These are phyloP conservation scores for Lerista edwardsae DNA, from an alignment of 2,797 vertebrate species.

Conservation along the genomic window DNA sequence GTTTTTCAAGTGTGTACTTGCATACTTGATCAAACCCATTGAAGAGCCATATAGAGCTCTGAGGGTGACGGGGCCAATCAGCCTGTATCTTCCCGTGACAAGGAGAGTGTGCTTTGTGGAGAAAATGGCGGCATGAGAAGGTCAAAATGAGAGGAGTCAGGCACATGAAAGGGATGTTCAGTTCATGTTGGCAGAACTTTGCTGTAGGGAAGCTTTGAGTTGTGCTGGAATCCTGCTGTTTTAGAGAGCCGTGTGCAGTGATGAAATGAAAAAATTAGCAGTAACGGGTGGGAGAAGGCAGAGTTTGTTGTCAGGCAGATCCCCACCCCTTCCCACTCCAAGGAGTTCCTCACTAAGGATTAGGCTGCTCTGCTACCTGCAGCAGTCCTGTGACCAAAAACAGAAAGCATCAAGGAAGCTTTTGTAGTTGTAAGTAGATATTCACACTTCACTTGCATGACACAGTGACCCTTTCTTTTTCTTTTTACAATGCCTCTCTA, in stretches of 20 bases:
- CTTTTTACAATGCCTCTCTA: slow-evolving; percentile 2
- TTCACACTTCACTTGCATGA: slow-evolving; percentile 22
- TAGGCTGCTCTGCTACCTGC: slow-evolving; percentile 7
- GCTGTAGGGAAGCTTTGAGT: slow-evolving; percentile 60
- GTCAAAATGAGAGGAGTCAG: slow-evolving; percentile 52
- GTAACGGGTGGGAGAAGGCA: slow-evolving; percentile 37
- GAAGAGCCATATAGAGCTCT: slow-evolving; percentile 55
- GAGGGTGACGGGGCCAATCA: slow-evolving; percentile 63
- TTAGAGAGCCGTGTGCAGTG: slow-evolving; percentile 31
- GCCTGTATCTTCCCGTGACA: slow-evolving; percentile 55
- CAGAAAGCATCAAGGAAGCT: slow-evolving; percentile 7
- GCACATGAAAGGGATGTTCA: neutral
- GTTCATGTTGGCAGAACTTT: slow-evolving; percentile 52
- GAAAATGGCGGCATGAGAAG: slow-evolving; percentile 44
- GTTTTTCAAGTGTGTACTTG: slow-evolving; percentile 71
- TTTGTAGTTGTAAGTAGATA: slow-evolving; percentile 10
- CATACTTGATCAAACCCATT: slow-evolving; percentile 74
- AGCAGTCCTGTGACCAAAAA: slow-evolving; percentile 3
- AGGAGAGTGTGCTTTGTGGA: slow-evolving; percentile 33
- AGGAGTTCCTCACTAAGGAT: slow-evolving; percentile 41
- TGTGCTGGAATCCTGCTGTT: slow-evolving; percentile 53
- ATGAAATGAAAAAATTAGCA: slow-evolving; percentile 50
- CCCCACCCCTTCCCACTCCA: slow-evolving; percentile 25
- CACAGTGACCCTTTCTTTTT: slow-evolving; percentile 14
- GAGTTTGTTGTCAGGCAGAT: slow-evolving; percentile 35